Evolutionary conservation across 2,797 vertebrate genomes (phyloP).

Genomic region (Lepilemur ruficaudatus): DNA sequence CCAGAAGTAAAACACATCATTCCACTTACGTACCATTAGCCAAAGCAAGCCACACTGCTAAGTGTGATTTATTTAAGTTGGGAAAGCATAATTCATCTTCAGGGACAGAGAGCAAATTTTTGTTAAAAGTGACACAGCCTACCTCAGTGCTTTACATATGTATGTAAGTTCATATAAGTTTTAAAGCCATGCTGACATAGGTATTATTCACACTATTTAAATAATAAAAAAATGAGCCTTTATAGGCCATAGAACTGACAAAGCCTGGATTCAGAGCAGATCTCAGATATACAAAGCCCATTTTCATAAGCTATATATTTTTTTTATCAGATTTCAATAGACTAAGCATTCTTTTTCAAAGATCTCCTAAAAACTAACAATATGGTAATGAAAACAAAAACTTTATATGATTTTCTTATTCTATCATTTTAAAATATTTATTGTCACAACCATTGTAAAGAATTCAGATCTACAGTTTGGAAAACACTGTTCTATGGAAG

Average conservation of each 20-base stretch:
- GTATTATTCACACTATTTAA: not conserved
- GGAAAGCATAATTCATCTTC: not conserved
- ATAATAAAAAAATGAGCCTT: not conserved
- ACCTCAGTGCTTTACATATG: not conserved
- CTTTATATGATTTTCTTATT: not conserved
- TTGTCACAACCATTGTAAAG: not conserved
- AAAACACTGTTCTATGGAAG: not conserved
- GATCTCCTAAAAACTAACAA: not conserved
- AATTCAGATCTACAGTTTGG: not conserved
- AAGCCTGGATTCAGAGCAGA: not conserved
- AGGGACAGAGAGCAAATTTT: not conserved
- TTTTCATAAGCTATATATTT: not conserved
- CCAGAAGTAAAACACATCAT: not conserved
- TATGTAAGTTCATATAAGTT: not conserved
- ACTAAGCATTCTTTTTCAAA: not conserved
- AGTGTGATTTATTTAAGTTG: not conserved
- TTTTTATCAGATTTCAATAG: not conserved
- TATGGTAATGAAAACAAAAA: not conserved
- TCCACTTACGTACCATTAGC: not conserved
- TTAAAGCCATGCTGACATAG: not conserved
- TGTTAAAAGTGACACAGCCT: not conserved
- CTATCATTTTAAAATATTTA: not conserved
- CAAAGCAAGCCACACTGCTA: not conserved
- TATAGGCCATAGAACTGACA: not conserved
- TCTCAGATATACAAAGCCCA: not conserved